Evolutionary conservation across 2,113 vertebrate species (phyloP).

Genomic region (Gymnorhina tibicen): DNA sequence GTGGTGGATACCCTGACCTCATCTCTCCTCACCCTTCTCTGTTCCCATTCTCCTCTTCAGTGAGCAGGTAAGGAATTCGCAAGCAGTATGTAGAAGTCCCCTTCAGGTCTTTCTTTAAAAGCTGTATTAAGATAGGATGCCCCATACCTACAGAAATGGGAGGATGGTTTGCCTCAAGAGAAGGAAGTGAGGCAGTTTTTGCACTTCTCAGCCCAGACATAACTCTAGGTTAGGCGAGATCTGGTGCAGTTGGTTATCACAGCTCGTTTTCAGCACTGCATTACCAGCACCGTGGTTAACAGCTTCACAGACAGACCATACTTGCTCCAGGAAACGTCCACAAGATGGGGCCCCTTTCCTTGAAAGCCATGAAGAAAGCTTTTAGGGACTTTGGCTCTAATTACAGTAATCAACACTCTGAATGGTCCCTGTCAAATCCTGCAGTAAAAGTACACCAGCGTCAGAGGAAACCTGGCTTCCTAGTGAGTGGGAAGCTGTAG

Average conservation of each 20-base stretch:
- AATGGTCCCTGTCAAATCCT: neutral
- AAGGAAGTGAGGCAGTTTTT: rapidly evolving
- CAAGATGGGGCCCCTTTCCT: conserved; percentile 10
- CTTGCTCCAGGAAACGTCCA: neutral
- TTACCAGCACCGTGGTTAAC: neutral
- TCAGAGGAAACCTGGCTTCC: neutral
- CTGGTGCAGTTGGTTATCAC: neutral
- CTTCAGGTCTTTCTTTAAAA: neutral
- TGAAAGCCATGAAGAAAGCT: neutral
- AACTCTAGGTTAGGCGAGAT: rapidly evolving
- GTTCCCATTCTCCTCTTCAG: neutral
- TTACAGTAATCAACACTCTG: neutral
- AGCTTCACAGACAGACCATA: neutral
- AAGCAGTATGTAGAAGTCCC: rapidly evolving
- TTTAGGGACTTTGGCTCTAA: neutral
- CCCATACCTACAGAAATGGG: neutral
- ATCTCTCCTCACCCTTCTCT: neutral
- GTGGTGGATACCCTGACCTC: neutral
- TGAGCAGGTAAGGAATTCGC: neutral
- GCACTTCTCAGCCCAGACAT: neutral
- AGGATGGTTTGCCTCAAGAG: neutral
- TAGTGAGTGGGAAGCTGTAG: neutral
- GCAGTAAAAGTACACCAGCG: neutral
- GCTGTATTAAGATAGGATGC: neutral
- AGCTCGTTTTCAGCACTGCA: neutral